Evolutionary conservation across 2,113 vertebrate species (phyloP).

Genomic region (Tapirus terrestris): DNA sequence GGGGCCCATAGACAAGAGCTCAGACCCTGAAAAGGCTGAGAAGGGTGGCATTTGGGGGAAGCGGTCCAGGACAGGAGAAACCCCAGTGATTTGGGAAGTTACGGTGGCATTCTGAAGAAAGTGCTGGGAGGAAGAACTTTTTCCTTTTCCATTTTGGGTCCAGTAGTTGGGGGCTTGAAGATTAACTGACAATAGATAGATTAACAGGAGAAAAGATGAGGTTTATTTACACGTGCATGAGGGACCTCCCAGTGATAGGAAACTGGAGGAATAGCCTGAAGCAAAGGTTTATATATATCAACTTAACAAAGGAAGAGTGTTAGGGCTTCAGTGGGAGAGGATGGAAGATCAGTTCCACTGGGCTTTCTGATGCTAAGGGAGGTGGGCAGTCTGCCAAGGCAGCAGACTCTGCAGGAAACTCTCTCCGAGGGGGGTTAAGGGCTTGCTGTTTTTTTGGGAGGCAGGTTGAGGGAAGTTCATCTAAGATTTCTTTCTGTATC

Average conservation of each 20-base stretch:
- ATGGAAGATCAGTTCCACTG: rapidly evolving
- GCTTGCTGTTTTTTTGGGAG: rapidly evolving
- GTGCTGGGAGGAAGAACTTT: neutral
- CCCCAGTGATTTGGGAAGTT: rapidly evolving
- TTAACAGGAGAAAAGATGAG: constrained; percentile 23
- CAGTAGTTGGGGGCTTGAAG: neutral
- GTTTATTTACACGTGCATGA: neutral
- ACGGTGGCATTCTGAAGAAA: rapidly evolving
- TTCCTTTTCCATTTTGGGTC: neutral
- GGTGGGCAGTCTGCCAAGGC: neutral
- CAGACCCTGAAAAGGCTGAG: neutral
- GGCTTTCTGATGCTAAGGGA: neutral
- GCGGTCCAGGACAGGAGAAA: no score
- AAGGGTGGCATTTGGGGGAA: rapidly evolving
- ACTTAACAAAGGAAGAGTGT: neutral
- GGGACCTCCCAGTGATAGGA: neutral
- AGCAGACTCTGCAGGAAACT: neutral
- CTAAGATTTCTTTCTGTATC: neutral
- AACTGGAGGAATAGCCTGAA: neutral
- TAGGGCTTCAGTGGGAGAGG: neutral
- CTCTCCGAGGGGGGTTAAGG: neutral
- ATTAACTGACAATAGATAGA: neutral
- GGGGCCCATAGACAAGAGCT: neutral
- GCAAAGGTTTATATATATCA: neutral
- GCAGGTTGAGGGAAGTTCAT: neutral